A percentile compares a stretch with the other conserved stretches of the same genome.
Conservation (phyloP, 2,888 invertebrate species). For the Drosophila planitibia region DNA sequence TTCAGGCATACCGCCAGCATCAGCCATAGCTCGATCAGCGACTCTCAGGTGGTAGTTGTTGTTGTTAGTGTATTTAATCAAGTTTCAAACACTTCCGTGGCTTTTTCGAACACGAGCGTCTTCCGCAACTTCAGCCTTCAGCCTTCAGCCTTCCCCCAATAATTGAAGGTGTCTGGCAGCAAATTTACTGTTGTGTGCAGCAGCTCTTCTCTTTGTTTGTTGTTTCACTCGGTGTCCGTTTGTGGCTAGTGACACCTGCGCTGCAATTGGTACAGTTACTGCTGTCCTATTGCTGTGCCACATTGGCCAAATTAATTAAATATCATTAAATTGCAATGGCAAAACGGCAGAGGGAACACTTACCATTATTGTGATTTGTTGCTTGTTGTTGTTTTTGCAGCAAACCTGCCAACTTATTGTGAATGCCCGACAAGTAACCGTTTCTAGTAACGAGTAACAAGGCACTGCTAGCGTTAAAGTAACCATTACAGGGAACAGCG, state of each 20-base stretch:
- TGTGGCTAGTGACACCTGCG: constrained; percentile 26
- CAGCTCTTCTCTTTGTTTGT: constrained; percentile 44
- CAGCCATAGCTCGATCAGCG: constrained; percentile 57
- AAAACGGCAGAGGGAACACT: constrained; percentile 23
- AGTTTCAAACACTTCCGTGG: constrained; percentile 66
- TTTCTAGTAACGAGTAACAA: constrained; percentile 29
- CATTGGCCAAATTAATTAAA: constrained; percentile 3
- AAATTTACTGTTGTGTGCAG: constrained; percentile 27
- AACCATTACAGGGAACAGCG: background rate
- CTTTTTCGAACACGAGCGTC: constrained; percentile 29
- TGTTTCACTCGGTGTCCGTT: constrained; percentile 21
- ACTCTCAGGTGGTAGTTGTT: constrained; percentile 28
- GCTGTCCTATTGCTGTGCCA: constrained; percentile 19
- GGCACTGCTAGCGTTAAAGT: background rate
- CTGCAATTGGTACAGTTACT: constrained; percentile 14
- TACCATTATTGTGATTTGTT: constrained; percentile 60
- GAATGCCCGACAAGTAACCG: constrained; percentile 7
- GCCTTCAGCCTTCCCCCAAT: constrained; percentile 14
- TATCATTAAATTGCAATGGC: constrained; percentile 22
- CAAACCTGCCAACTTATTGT: constrained; percentile 38
- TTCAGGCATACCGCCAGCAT: constrained; percentile 49
- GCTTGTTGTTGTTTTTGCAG: constrained; percentile 54
- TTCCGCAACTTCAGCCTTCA: constrained; percentile 57
- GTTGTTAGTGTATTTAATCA: constrained; percentile 29
- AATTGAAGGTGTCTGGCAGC: constrained; percentile 24